Base-by-base conservation (phyloP, 1,140 invertebrate genomes). In the Aplysia californica region DNA sequence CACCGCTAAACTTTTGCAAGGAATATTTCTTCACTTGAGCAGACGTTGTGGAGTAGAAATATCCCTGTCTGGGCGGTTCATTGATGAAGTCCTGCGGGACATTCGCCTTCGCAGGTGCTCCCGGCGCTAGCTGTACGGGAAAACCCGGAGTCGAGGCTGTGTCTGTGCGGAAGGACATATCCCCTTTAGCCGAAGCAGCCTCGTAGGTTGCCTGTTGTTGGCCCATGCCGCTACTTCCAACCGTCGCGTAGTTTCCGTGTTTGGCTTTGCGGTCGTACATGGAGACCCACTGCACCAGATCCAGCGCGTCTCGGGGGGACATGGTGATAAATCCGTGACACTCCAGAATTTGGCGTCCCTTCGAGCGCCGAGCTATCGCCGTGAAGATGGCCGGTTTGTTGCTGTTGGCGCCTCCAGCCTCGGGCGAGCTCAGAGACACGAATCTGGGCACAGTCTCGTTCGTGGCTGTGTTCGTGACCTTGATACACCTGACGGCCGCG, bases 251-350 rank as follows among this genome's bases (percentile, higher is more conserved):
- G n/a, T n/a, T n/a, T n/a, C n/a, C n/a, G n/a, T n/a, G n/a, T n/a
- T n/a, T n/a, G n/a, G n/a, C n/a, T n/a, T n/a, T n/a, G n/a, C n/a
- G n/a, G n/a, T n/a, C n/a, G n/a, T n/a, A n/a, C n/a, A 78, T 77
- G 23, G 84, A 85, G 18, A 84, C 85, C 36, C 72, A 77, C 76
- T 85, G 85, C 18, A 90, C 88, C 39, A 90, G 78, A 33, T 86
- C 85, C 73, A 89, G 71, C 21, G 88, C 87, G 56, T 87, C 86
- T 66, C 80, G 77, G 35, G 83, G 76, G 15, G 82, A 79, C 26
- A 97, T 97, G 90, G 97, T 99, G 83, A 99, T 97, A 89, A 99
- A 99, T 35, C 97, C 97, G 91, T 99, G 98, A 92, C 98, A 99
- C 91, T 99, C 98, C 18, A 99, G 92, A 21, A 99, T 90, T 79